These are phyloP conservation scores for Ligdia adustata DNA, from an alignment of 2,888 invertebrate species.

Conservation along the genomic window DNA sequence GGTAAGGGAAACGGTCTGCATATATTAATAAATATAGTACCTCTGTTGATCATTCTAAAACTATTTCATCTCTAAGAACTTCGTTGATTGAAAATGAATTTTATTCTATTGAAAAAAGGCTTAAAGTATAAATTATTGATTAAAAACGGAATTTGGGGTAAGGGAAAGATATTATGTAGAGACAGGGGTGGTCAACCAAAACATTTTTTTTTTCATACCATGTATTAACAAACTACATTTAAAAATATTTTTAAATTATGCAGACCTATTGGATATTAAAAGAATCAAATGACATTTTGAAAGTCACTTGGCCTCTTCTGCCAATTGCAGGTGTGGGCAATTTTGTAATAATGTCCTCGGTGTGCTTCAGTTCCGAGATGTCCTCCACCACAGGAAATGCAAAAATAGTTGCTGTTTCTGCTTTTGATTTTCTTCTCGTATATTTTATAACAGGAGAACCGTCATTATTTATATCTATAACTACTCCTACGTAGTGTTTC, in stretches of 20 bases:
- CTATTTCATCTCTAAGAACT: slow-evolving; percentile 8
- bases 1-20: slow-evolving; percentile 15
- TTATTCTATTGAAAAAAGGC: slow-evolving; percentile 12
- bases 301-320: slow-evolving; percentile 25
- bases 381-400: slow-evolving; percentile 19
- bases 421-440: slow-evolving; percentile 23
- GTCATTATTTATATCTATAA: slow-evolving; percentile 19
- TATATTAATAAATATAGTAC: slow-evolving; percentile 4
- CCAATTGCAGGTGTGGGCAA: slow-evolving; percentile 21
- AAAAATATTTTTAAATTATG: slow-evolving; percentile 12
- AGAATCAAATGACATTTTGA: slow-evolving; percentile 25
- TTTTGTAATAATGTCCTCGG: slow-evolving; percentile 20
- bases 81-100: slow-evolving; percentile 5
- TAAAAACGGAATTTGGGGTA: slow-evolving; percentile 22
- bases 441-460: slow-evolving; percentile 23
- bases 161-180: slow-evolving; percentile 18
- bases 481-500: slow-evolving; percentile 21
- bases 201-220: slow-evolving; percentile 8
- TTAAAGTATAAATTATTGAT: slow-evolving; percentile 12
- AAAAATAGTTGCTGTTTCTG: slow-evolving; percentile 19
- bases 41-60: slow-evolving; percentile 4
- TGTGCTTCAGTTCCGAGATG: slow-evolving; percentile 21
- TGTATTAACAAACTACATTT: slow-evolving; percentile 1
- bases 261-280: slow-evolving; percentile 21
- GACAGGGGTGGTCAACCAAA: slow-evolving; percentile 12